phyloP scores from a whole-genome alignment of 2,113 vertebrate genomes.

The Lasiurus borealis region DNA sequence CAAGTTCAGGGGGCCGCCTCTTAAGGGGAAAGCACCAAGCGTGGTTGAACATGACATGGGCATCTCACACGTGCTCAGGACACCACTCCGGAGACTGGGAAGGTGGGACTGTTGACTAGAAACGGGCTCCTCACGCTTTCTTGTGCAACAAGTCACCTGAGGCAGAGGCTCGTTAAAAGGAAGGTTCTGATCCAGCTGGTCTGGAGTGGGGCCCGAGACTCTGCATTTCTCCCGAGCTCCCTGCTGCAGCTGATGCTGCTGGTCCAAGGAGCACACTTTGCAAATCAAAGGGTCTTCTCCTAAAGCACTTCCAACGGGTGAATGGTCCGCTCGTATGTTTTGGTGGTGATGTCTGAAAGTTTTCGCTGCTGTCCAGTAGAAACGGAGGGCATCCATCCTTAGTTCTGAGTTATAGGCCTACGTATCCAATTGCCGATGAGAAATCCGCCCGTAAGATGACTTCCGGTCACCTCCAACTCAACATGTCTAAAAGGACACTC shows the following conservation, averaged over 20 bases:
- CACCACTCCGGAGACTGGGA: background rate
- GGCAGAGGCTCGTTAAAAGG: background rate
- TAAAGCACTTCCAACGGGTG: background rate
- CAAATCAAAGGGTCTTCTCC: background rate
- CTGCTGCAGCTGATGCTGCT: background rate
- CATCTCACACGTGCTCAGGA: background rate
- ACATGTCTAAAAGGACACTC: background rate
- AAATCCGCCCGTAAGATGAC: background rate
- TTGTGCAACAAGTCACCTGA: fast-evolving
- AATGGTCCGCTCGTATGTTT: background rate
- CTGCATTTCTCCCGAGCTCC: background rate
- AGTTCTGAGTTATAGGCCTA: background rate
- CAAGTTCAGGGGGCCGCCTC: background rate
- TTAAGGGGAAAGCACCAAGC: background rate
- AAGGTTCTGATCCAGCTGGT: background rate
- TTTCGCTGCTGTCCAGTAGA: background rate
- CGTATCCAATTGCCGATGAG: fast-evolving
- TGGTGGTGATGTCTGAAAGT: background rate
- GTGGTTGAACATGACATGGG: background rate
- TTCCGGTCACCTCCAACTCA: background rate
- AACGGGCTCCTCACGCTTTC: background rate
- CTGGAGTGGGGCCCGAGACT: background rate
- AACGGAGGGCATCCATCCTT: background rate
- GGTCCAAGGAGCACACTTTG: background rate
- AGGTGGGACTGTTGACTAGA: background rate